phyloP scores from a whole-genome alignment of 2,797 vertebrate genomes.

The Sebastes taczanowskii region DNA sequence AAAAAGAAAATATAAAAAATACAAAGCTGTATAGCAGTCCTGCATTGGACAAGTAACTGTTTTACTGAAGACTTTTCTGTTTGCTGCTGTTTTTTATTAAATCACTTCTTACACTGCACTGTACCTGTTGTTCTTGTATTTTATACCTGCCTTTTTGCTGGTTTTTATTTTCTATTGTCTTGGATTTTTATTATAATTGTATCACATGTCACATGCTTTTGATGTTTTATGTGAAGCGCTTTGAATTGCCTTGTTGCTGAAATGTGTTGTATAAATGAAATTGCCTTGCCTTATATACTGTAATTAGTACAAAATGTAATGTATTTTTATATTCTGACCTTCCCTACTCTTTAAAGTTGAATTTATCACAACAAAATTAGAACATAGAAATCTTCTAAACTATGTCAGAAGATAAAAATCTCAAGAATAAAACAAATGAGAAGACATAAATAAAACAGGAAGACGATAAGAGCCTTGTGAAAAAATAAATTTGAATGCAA shows the following conservation, averaged over 20 bases:
- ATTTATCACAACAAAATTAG: not conserved
- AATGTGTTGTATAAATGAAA: no score
- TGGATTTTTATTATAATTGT: no score
- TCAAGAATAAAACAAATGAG: not conserved
- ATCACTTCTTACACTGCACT: no score
- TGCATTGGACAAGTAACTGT: not conserved
- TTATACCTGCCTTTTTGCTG: no score
- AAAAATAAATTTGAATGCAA: not conserved
- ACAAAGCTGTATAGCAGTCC: not conserved
- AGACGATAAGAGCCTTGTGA: not conserved
- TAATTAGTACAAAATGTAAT: not conserved
- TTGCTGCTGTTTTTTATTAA: no score
- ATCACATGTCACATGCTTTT: no score
- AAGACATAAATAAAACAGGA: not conserved
- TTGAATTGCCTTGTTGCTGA: no score
- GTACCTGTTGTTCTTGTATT: no score
- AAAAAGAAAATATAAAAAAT: not conserved
- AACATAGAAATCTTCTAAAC: not conserved
- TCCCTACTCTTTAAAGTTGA: not conserved
- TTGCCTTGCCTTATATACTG: not conserved
- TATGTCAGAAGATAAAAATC: conserved; percentile 4
- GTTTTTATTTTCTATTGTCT: no score
- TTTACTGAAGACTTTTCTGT: no score
- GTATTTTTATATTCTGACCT: not conserved
- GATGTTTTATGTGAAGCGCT: no score